Percentiles rank a stretch among this genome's conserved stretches.
Evolutionary conservation across 2,797 vertebrate genomes (phyloP).

Genomic region (Yasuhikotakia modesta): DNA sequence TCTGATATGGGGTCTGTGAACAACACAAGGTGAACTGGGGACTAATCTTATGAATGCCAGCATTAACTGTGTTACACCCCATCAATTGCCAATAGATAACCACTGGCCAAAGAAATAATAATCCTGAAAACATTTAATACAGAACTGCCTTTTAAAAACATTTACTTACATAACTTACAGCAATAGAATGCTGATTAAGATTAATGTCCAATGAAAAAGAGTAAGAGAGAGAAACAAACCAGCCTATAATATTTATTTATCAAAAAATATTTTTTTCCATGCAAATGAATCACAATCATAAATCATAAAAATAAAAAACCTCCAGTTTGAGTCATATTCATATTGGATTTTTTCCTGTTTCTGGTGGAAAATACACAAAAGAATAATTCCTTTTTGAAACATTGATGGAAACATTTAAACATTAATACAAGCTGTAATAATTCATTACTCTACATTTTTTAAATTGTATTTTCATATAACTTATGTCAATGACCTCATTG

Average conservation of each 20-base stretch:
- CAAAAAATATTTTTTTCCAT: conserved; percentile 28
- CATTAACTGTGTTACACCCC: conserved; percentile 54
- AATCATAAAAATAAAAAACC: too few relatives aligned
- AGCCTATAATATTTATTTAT: conserved; percentile 49
- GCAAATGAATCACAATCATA: too few relatives aligned
- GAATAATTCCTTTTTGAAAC: too few relatives aligned
- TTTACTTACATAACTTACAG: conserved; percentile 54
- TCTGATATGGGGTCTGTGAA: conserved; percentile 8
- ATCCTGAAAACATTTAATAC: conserved; percentile 50
- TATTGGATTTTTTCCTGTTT: too few relatives aligned
- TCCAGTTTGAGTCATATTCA: too few relatives aligned
- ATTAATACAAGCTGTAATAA: too few relatives aligned
- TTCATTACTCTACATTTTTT: too few relatives aligned
- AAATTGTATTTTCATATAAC: too few relatives aligned
- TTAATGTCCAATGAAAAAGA: too few relatives aligned
- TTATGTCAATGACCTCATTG: not conserved
- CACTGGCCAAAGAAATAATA: conserved; percentile 48
- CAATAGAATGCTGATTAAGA: conserved; percentile 44
- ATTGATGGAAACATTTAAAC: too few relatives aligned
- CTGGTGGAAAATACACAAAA: too few relatives aligned
- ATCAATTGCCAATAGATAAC: conserved; percentile 51
- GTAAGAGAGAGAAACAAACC: not conserved
- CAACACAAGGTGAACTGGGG: conserved; percentile 9
- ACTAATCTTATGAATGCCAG: too few relatives aligned
- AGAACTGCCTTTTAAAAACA: conserved; percentile 53